Percentiles rank a stretch among this genome's conserved stretches.
Evolutionary conservation across 1,140 invertebrate genomes (phyloP).

Genomic region (Hylaeus anthracinus): DNA sequence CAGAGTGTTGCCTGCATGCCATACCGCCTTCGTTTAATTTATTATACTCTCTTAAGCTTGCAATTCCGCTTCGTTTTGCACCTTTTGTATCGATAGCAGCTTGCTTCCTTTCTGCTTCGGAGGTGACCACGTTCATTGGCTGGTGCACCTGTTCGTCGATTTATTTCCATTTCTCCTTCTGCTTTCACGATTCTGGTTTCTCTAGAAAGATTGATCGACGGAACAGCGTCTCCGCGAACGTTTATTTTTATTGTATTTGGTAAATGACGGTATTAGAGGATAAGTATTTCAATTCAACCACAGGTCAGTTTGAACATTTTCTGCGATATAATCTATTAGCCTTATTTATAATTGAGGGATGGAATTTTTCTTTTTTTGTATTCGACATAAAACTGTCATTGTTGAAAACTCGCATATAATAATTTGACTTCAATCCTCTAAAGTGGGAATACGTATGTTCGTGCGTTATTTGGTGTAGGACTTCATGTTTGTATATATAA

Average conservation of each 20-base stretch:
- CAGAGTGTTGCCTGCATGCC: conserved; percentile 66
- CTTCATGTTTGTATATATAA: no score
- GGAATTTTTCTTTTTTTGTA: no score
- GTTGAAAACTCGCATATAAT: no score
- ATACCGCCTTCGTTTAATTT: conserved; percentile 66
- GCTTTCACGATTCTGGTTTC: background rate
- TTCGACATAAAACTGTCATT: no score
- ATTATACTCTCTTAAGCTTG: conserved; percentile 65
- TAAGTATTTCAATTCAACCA: no score
- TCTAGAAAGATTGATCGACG: background rate
- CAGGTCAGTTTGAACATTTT: no score
- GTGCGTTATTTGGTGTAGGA: no score
- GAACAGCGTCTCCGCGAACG: background rate
- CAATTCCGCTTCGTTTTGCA: conserved; percentile 33
- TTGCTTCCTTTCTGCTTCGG: conserved; percentile 31
- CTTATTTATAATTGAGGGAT: no score
- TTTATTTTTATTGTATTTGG: background rate
- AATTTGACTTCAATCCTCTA: no score
- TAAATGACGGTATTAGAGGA: background rate
- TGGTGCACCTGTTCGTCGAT: conserved; percentile 31
- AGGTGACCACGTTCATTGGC: conserved; percentile 21
- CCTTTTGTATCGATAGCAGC: conserved; percentile 49
- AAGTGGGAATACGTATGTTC: no score
- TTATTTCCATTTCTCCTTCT: conserved; percentile 42
- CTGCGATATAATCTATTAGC: no score